Conservation (phyloP, 2,113 vertebrate species). For the Xenopus borealis region DNA sequence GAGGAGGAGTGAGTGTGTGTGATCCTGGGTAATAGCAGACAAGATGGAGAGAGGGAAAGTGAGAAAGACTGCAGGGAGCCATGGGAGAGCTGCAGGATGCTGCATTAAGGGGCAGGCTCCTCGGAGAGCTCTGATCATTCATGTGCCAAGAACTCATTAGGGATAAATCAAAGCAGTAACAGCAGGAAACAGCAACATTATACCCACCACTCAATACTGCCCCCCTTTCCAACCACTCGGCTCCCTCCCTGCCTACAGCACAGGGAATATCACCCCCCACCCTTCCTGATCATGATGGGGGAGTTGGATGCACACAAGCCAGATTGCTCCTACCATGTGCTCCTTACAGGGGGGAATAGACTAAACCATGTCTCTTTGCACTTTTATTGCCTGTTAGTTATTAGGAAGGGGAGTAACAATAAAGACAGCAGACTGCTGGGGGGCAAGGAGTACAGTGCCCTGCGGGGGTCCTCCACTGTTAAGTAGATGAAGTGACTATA, state of each 20-base stretch:
- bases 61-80: slow-evolving; percentile 6
- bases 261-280: slow-evolving; percentile 2
- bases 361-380: no score
- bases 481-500: no score
- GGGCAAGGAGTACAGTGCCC: no score
- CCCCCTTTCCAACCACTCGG: slow-evolving; percentile 7
- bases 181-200: slow-evolving; percentile 50
- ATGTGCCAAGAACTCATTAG: slow-evolving; percentile 64
- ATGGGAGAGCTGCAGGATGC: slow-evolving; percentile 29
- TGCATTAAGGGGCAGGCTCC: slow-evolving; percentile 40
- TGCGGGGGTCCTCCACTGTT: no score
- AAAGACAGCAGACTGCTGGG: no score
- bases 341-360: no score
- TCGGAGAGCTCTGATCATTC: slow-evolving; percentile 60
- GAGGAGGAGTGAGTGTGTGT: no score
- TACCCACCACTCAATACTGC: slow-evolving; percentile 22
- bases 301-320: slow-evolving; percentile 26
- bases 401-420: no score
- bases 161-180: slow-evolving; percentile 62
- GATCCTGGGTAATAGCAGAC: no score
- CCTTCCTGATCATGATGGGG: slow-evolving; percentile 27
- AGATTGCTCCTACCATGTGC: background rate
- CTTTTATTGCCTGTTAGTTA: no score
- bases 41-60: no score
- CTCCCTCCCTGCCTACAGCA: slow-evolving; percentile 14